Conservation (phyloP, 2,797 vertebrate species). For the Steatocranus sp. region DNA sequence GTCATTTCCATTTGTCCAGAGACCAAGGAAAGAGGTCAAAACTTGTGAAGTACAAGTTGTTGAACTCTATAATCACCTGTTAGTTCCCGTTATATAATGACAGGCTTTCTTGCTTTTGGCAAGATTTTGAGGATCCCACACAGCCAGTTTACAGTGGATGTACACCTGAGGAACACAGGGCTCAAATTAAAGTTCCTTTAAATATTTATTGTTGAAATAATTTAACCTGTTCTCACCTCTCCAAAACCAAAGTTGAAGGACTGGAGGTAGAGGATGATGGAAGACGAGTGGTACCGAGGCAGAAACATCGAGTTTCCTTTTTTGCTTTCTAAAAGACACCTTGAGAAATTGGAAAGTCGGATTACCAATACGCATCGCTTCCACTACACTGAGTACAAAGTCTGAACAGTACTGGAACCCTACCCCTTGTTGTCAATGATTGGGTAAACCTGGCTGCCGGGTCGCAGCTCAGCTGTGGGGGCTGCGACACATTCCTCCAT, state of each 20-base stretch:
- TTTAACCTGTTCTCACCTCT: conserved; percentile 45
- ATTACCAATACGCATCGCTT: background rate
- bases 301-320: conserved; percentile 65
- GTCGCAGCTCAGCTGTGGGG: background rate
- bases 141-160: conserved; percentile 78
- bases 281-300: conserved; percentile 63
- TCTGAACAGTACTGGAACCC: background rate
- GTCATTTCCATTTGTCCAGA: background rate
- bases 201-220: fast-evolving
- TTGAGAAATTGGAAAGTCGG: background rate
- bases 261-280: conserved; percentile 67
- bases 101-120: conserved; percentile 70
- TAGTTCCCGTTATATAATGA: conserved; percentile 59
- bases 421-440: conserved; percentile 79
- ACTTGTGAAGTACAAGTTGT: background rate
- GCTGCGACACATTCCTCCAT: conserved; percentile 79
- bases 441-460: conserved; percentile 49
- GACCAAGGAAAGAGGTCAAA: fast-evolving
- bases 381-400: too few species aligned
- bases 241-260: conserved; percentile 60
- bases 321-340: conserved; percentile 74
- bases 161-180: conserved; percentile 68
- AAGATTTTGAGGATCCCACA: conserved; percentile 60
- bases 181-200: background rate
- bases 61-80: conserved; percentile 49